Evolutionary conservation across 1,140 invertebrate genomes (phyloP).

Genomic region (Nephila pilipes): DNA sequence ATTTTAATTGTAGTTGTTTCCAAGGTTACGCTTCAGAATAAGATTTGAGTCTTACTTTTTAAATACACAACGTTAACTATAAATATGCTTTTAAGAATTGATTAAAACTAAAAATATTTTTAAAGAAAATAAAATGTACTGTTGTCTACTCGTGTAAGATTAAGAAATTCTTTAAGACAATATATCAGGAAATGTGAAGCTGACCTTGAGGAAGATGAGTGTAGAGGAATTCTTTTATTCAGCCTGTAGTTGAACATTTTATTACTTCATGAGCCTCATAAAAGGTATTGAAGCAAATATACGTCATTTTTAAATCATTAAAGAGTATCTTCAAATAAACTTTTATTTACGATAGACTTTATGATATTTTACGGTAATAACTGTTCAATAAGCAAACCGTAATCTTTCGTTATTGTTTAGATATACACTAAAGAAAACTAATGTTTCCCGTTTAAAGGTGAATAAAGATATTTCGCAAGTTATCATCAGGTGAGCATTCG

Average conservation of each 20-base stretch:
- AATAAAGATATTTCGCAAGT: neutral
- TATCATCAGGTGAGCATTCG: neutral
- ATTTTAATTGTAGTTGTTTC: too few species aligned
- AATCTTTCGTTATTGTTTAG: neutral
- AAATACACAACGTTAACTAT: too few species aligned
- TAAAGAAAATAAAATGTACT: too few species aligned
- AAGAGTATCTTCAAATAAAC: neutral
- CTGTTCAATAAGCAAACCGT: neutral
- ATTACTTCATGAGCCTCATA: neutral
- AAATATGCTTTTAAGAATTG: too few species aligned
- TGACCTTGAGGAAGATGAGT: neutral
- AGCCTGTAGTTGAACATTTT: neutral
- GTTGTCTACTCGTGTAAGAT: too few species aligned
- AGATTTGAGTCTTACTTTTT: too few species aligned
- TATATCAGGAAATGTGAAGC: neutral
- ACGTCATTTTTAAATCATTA: neutral
- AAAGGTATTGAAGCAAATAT: slow-evolving; percentile 2
- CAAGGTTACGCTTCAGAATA: too few species aligned
- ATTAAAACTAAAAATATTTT: too few species aligned
- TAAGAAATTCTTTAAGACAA: neutral
- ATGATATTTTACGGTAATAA: neutral
- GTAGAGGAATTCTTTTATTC: slow-evolving; percentile 4
- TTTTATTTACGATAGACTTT: neutral
- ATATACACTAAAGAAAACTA: neutral
- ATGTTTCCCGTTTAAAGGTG: neutral